Evolutionary conservation across 2,113 vertebrate species (phyloP), one percentile per base, ranked within the genome.

Genomic region (Urocolius indicus): DNA sequence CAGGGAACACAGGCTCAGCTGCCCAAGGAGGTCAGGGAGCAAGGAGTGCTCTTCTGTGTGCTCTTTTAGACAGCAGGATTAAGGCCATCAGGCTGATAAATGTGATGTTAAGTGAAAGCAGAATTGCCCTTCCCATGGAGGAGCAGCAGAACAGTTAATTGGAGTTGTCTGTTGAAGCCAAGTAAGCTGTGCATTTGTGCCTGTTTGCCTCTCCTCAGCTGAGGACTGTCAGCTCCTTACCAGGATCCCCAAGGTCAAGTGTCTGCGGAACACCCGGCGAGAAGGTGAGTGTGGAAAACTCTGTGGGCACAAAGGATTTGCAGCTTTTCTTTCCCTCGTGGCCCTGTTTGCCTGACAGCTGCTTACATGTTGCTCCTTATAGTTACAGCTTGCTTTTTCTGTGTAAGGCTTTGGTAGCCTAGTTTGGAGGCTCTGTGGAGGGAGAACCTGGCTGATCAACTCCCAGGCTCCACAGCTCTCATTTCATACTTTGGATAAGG

Each of bases 191-290:
- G 19, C 18, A 7, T 26, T 38, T 86, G n/a, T 91, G 72, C 80
- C 79, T 93, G 85, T 94, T 94, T 89, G 27, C 68, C 57, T 93
- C 86, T 71, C 79, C 65, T 77, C 95, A 99, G 99, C 99, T 94
- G 99, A 99, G 41, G 99, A 99, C 97, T 99, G 99, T 96, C 98
- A 99, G 96, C 99, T 99, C 94, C 99, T 99, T 83, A 98, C 98
- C 52, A 99, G 98, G 97, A 99, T 99, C 94, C 99, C 99, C 73
- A 99, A 99, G 96, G 99, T 99, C 84, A 99, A 98, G 91, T 99
- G 99, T 96, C 97, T 99, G 80, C 98, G 99, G 87, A 99, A 99
- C 71, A 98, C 91, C 41, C 97, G 97, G 20, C 96, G 99, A 96
- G 99, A 99, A 98, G 99, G 99, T 99, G 95, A 98, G 98, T 97